Conservation (phyloP, 2,888 invertebrate species). For the Netelia inedita region DNA sequence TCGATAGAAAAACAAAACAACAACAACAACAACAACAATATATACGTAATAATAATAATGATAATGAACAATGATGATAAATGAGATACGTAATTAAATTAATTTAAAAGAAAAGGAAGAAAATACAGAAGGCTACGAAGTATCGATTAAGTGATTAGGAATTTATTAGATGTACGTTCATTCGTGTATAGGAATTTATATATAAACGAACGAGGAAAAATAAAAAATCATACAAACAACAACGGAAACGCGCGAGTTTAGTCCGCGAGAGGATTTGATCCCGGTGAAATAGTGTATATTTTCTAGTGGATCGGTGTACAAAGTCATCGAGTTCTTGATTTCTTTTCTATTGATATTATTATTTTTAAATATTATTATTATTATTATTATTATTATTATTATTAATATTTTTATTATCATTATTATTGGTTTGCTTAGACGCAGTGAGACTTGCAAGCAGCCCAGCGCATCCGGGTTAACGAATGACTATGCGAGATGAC, state of each 20-base stretch:
- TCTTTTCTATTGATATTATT: conserved; percentile 70
- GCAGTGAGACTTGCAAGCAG: conserved; percentile 78
- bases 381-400: conserved; percentile 69
- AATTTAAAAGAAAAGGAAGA: conserved; percentile 55
- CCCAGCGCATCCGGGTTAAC: conserved; percentile 71
- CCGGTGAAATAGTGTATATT: conserved; percentile 72
- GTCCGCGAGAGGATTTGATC: conserved; percentile 66
- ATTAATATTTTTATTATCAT: conserved; percentile 64
- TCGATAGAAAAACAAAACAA: conserved; percentile 57
- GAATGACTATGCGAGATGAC: conserved; percentile 79
- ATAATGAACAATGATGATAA: conserved; percentile 62
- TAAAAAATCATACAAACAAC: conserved; percentile 30
- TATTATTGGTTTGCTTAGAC: conserved; percentile 75
- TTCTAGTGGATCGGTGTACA: conserved; percentile 76
- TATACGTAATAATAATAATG: conserved; percentile 54
- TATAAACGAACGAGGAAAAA: conserved; percentile 26
- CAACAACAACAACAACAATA: conserved; percentile 45
- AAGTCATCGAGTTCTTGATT: conserved; percentile 74
- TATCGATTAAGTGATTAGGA: conserved; percentile 64
- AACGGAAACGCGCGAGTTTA: conserved; percentile 61
- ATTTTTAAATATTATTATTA: conserved; percentile 69
- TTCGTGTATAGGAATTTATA: conserved; percentile 59
- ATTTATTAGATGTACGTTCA: conserved; percentile 66
- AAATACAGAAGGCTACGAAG: conserved; percentile 61
- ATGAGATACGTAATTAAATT: conserved; percentile 71